A percentile compares a stretch with the other conserved stretches of the same genome.
These are phyloP conservation scores for Argyresthia goedartella DNA, from an alignment of 2,888 invertebrate genomes.

Conservation along the genomic window DNA sequence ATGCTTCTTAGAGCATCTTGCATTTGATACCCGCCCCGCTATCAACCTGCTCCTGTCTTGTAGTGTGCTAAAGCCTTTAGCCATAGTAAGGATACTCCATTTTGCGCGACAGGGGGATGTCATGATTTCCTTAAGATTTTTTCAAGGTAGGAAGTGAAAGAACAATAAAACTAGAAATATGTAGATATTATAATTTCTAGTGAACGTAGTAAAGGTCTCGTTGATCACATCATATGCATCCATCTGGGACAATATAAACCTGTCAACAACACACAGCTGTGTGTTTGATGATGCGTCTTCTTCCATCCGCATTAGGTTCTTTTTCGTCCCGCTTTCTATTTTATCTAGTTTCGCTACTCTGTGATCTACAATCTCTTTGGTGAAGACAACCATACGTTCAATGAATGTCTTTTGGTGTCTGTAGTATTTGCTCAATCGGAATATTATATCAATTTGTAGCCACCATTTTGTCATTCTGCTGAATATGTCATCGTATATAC, in stretches of 20 bases:
- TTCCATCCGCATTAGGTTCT: conserved; percentile 22
- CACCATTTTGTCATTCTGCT: conserved; percentile 54
- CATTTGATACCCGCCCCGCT: too few species aligned
- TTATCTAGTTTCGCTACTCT: conserved; percentile 23
- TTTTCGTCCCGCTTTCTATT: conserved; percentile 5
- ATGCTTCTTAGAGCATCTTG: too few species aligned
- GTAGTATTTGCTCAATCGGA: conserved; percentile 26
- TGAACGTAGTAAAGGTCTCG: conserved; percentile 51
- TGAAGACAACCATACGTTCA: conserved; percentile 19
- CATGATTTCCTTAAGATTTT: too few species aligned
- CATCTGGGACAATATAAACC: conserved; percentile 41
- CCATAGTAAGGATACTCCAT: too few species aligned
- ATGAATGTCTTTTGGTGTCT: conserved; percentile 18
- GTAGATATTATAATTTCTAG: conserved; percentile 11
- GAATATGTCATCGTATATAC: conserved; percentile 37
- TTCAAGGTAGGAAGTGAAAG: neutral
- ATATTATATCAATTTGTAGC: conserved; percentile 42
- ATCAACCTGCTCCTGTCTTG: too few species aligned
- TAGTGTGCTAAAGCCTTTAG: too few species aligned
- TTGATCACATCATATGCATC: conserved; percentile 24
- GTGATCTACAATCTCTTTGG: conserved; percentile 22
- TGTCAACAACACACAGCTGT: conserved; percentile 42
- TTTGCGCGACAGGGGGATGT: too few species aligned
- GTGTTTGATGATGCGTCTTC: conserved; percentile 30
- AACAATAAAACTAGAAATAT: neutral